Base-by-base conservation (phyloP, 2,888 invertebrate genomes). In the Platycheirus albimanus region DNA sequence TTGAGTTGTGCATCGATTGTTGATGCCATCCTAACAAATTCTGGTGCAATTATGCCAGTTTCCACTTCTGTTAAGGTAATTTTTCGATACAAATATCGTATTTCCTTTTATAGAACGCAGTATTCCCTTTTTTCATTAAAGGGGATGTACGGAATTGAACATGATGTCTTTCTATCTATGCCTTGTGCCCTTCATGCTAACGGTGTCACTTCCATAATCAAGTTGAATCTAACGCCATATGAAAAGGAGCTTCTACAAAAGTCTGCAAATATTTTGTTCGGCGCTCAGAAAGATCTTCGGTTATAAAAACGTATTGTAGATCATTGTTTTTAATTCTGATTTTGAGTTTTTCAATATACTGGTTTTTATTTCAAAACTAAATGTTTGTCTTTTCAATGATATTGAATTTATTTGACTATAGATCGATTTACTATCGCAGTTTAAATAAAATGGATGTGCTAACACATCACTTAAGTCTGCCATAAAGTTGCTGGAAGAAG, bases 91-190 rank as follows among this genome's bases (percentile, higher is more conserved):
- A 24, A 24, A 24, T 24, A n/a, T 24, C n/a, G 95, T 95, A 89
- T 38, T 24, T 19, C 11, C 17, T 97, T 61, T n/a, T n/a, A n/a
- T n/a, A n/a, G n/a, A n/a, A n/a, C n/a, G n/a, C n/a, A n/a, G n/a
- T n/a, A n/a, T n/a, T n/a, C n/a, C n/a, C n/a, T n/a, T n/a, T n/a
- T n/a, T n/a, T n/a, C n/a, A n/a, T n/a, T n/a, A n/a, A n/a, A n/a
- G 85, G 67, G 88, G 47, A 91, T 93, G 86, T 95, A 96, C 87
- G 95, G 94, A 0, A 94, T 97, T 71, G 90, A 93, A 0, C 92
- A 95, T 0, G 96, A 97, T 67, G 95, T 97, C 4, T 97, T 95
- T 89, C 92, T 97, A 20, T 97, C 97, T 0, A 89, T 97, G 63
- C 97, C 97, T 0, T 94, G 95, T 85, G 93, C 95, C 17, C 88